Conservation (phyloP, 2,797 vertebrate species). For the Netta rufina region DNA sequence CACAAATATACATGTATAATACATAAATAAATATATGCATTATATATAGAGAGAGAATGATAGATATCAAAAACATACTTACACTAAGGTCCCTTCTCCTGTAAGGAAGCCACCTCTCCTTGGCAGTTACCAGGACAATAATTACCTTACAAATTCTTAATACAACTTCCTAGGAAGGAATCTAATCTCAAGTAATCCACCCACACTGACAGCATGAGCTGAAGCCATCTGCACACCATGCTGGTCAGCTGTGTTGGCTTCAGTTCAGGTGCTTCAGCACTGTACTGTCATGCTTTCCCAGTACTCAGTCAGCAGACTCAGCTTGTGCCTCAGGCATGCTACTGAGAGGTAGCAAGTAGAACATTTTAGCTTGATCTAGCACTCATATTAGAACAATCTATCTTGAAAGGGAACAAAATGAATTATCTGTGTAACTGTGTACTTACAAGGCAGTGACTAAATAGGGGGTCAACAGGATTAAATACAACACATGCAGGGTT, state of each 20-base stretch:
- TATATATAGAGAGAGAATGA: neutral
- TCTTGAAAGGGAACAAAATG: neutral
- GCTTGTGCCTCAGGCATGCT: neutral
- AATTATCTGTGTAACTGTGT: neutral
- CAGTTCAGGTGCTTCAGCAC: neutral
- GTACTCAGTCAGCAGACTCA: neutral
- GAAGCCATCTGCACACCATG: neutral
- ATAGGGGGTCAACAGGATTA: neutral
- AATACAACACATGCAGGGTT: neutral
- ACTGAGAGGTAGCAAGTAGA: accelerated
- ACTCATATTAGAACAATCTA: neutral
- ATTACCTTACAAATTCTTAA: neutral
- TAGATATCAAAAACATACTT: neutral
- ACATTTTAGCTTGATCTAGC: neutral
- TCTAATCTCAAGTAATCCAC: neutral
- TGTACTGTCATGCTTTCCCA: neutral
- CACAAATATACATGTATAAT: no score
- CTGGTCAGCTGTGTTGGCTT: neutral
- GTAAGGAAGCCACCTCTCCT: neutral
- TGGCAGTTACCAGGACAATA: neutral
- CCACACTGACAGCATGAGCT: accelerated
- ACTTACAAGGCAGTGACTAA: neutral
- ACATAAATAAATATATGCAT: no score
- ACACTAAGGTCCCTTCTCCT: accelerated
- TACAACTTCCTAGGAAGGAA: neutral